Evolutionary conservation across 2,113 vertebrate genomes (phyloP).

Genomic region (human (Homo sapiens)): GRCh38 chr19:41050501-41051000

Average conservation of each 20-base stretch:
- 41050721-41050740: not conserved
- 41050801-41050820: not conserved
- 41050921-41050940: not conserved
- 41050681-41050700: rapidly evolving
- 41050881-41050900: not conserved
- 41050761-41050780: not conserved
- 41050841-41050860: not conserved
- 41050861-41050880: not conserved
- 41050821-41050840: not conserved
- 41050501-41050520: slow-evolving; percentile 65
- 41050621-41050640: slow-evolving; percentile 68
- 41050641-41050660: not conserved
- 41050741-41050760: not conserved
- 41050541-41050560: slow-evolving; percentile 74
- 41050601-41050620: slow-evolving; percentile 80
- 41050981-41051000: not conserved
- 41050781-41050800: not conserved
- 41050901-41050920: not conserved
- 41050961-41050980: not conserved
- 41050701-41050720: not conserved
- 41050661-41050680: not conserved
- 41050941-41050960: not conserved
- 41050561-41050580: slow-evolving; percentile 80
- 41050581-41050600: slow-evolving; percentile 82
- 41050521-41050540: slow-evolving; percentile 65